Evolutionary conservation across 1,140 invertebrate species (phyloP).

Genomic region (Diorhabda sublineata): DNA sequence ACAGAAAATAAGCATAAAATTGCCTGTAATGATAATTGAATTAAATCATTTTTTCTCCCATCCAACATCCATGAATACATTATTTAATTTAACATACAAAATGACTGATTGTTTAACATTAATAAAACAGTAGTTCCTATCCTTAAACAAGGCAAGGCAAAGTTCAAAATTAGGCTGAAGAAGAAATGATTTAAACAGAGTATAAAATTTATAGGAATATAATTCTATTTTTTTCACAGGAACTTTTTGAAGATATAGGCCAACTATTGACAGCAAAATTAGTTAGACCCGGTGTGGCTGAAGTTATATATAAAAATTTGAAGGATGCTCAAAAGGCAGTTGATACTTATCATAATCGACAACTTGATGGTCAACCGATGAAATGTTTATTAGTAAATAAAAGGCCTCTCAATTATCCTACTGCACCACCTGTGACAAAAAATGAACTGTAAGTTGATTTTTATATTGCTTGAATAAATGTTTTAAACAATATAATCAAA

Average conservation of each 20-base stretch:
- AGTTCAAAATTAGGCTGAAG: too few relatives aligned
- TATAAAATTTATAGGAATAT: neutral
- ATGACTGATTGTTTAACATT: too few relatives aligned
- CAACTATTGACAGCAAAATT: slow-evolving; percentile 76
- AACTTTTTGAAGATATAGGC: slow-evolving; percentile 90
- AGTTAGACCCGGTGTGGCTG: slow-evolving; percentile 80
- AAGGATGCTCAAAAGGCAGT: slow-evolving; percentile 85
- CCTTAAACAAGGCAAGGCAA: too few relatives aligned
- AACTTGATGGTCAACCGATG: slow-evolving; percentile 82
- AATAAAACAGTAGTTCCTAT: too few relatives aligned
- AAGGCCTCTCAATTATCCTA: slow-evolving; percentile 58
- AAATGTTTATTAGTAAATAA: slow-evolving; percentile 74
- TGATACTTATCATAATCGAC: slow-evolving; percentile 86
- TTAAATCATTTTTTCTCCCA: too few relatives aligned
- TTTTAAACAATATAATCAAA: too few relatives aligned
- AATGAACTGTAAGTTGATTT: slow-evolving; percentile 28
- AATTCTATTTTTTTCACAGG: slow-evolving; percentile 50
- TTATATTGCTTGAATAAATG: slow-evolving; percentile 17
- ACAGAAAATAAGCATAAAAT: too few relatives aligned
- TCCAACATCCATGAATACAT: too few relatives aligned
- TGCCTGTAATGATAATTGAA: too few relatives aligned
- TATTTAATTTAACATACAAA: too few relatives aligned
- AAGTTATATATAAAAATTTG: slow-evolving; percentile 81
- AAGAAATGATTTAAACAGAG: too few relatives aligned
- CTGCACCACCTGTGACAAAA: slow-evolving; percentile 48